phyloP scores from a whole-genome alignment of 2,113 vertebrate genomes.

The Merops nubicus region DNA sequence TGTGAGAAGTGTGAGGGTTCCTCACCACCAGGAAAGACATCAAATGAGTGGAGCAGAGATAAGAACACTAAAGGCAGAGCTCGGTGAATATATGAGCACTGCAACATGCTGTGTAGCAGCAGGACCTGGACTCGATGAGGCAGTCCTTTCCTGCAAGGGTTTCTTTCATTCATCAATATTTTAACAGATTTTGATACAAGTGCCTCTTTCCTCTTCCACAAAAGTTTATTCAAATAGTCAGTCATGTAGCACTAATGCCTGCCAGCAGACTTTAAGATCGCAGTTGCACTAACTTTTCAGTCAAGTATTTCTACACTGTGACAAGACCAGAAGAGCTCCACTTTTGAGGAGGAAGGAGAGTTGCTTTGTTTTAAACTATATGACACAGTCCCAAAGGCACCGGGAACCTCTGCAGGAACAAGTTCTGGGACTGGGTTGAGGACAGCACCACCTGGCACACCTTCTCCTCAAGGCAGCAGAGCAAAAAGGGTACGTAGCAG shows the following conservation, averaged over 20 bases:
- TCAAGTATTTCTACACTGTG: not conserved
- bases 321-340: not conserved
- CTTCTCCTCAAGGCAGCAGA: not conserved
- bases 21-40: not conserved
- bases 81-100: not conserved
- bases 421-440: not conserved
- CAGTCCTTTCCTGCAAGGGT: not conserved
- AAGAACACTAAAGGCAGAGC: not conserved
- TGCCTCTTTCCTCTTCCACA: not conserved
- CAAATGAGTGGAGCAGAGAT: not conserved
- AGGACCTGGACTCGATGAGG: not conserved
- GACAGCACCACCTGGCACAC: not conserved
- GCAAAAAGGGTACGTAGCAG: not conserved
- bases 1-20: not conserved
- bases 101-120: not conserved
- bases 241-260: not conserved
- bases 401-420: not conserved
- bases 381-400: accelerated
- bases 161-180: not conserved
- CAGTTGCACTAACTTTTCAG: not conserved
- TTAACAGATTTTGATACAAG: not conserved
- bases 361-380: not conserved
- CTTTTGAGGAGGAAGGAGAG: not conserved
- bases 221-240: not conserved
- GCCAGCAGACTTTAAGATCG: not conserved